Evolutionary conservation across 2,888 invertebrate species (phyloP), one percentile per base, ranked within the genome.

Genomic region (Sminthurides aquaticus): DNA sequence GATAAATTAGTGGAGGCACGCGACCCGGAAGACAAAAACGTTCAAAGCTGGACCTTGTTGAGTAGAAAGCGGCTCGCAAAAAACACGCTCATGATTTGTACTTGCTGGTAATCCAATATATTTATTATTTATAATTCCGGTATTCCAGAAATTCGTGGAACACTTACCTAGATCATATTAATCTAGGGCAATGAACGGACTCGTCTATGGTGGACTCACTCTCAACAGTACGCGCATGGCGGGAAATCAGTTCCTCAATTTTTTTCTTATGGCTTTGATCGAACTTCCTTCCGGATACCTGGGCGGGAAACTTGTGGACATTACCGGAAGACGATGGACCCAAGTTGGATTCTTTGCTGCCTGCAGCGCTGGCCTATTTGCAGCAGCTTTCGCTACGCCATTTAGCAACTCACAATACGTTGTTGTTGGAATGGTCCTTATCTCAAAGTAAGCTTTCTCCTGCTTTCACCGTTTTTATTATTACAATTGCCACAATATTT

Each of bases 201-300:
- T 75, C 18, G 70, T 75, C 20, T 76, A 77, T 68, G 74, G 71
- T 59, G 76, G 74, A 25, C 65, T 67, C 1, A 65, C 65, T 8
- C 67, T 76, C 29, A 76, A 76, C 63, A 68, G 72, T 0, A 62
- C 72, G 1, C 76, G 76, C 58, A 79, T 84, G 75, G 81, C 81
- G 63, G 85, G 84, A 43, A 86, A 86, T 78, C 86, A 86, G 15
- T 86, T 85, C 76, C 74, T 86, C 67, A 86, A 85, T 77, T 86
- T 84, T 77, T 82, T 85, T 62, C 81, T 83, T 76, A 84, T 87
- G 77, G 81, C 84, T 62, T 72, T 84, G 34, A 84, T 83, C 25
- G 87, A 87, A 77, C 78, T 86, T 49, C 87, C 87, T 0, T 84
- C 84, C 2, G 83, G 83, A 76, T 77, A 85, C 57, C 65, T 85